Conservation (phyloP, 2,888 invertebrate genomes). For the Sinentomon sp. region DNA sequence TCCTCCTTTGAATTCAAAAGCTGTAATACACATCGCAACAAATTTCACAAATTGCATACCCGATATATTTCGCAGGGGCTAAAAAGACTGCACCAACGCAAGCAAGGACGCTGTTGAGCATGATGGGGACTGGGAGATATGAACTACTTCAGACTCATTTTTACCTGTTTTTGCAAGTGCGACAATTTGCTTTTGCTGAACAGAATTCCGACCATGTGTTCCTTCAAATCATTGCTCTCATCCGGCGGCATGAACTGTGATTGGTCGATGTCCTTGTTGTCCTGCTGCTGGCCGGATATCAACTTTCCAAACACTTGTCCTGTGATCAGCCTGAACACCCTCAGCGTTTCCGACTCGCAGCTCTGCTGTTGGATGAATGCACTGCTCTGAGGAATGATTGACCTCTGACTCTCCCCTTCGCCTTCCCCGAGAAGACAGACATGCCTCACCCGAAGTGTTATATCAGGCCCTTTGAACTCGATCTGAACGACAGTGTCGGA, state of each 20-base stretch:
- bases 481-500: slow-evolving; percentile 35
- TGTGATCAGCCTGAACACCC: slow-evolving; percentile 72
- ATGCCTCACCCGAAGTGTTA: slow-evolving; percentile 65
- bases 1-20: too few relatives aligned
- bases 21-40: too few relatives aligned
- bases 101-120: too few relatives aligned
- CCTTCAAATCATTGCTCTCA: slow-evolving; percentile 44
- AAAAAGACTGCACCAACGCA: too few relatives aligned
- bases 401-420: slow-evolving; percentile 25
- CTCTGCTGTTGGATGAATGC: slow-evolving; percentile 49
- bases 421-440: slow-evolving; percentile 37
- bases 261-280: too few relatives aligned
- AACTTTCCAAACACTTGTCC: slow-evolving; percentile 78
- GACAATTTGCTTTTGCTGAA: slow-evolving; percentile 81
- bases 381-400: slow-evolving; percentile 13
- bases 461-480: slow-evolving; percentile 72
- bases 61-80: too few relatives aligned
- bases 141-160: too few relatives aligned
- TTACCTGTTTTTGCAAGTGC: slow-evolving; percentile 67
- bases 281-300: slow-evolving; percentile 36
- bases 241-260: too few relatives aligned
- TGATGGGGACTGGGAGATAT: too few relatives aligned
- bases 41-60: too few relatives aligned
- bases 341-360: slow-evolving; percentile 68
- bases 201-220: slow-evolving; percentile 86